These are phyloP conservation scores for Mamestra configurata DNA, from an alignment of 1,140 invertebrate species.

Conservation along the genomic window DNA sequence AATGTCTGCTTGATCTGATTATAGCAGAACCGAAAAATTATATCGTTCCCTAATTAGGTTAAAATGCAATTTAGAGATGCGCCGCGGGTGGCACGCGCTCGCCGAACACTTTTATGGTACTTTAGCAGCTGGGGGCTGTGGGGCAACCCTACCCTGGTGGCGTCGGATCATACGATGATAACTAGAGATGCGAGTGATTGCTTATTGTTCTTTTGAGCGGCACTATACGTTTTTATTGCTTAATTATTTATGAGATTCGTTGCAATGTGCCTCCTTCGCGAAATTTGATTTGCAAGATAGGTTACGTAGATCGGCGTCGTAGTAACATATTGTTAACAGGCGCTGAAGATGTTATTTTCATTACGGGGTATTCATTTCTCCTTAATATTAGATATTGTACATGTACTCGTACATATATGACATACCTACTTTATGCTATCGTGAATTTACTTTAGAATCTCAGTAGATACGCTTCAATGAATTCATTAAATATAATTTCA, in stretches of 20 bases:
- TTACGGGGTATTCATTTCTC: no score
- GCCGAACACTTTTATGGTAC: conserved; percentile 71
- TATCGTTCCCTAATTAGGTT: conserved; percentile 86
- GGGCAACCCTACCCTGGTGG: conserved; percentile 24
- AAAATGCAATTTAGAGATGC: conserved; percentile 86
- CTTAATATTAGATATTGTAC: no score
- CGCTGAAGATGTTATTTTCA: conserved; percentile 13
- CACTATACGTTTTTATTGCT: conserved; percentile 6
- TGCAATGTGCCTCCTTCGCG: neutral
- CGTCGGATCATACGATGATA: conserved; percentile 46
- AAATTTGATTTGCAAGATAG: neutral
- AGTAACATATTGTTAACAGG: neutral
- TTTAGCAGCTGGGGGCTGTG: conserved; percentile 59
- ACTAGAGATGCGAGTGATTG: conserved; percentile 49
- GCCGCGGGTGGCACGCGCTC: conserved; percentile 74
- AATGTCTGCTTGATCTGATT: conserved; percentile 84
- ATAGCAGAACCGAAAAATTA: conserved; percentile 86
- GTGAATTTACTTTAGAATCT: no score
- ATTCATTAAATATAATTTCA: no score
- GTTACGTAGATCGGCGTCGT: conserved; percentile 12
- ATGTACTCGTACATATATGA: no score
- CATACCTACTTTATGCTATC: no score
- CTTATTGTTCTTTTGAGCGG: conserved; percentile 44
- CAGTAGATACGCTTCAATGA: no score
- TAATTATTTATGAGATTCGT: conserved; percentile 37